Evolutionary conservation across 2,888 invertebrate genomes (phyloP).

Genomic region (Barypeithes pellucidus): DNA sequence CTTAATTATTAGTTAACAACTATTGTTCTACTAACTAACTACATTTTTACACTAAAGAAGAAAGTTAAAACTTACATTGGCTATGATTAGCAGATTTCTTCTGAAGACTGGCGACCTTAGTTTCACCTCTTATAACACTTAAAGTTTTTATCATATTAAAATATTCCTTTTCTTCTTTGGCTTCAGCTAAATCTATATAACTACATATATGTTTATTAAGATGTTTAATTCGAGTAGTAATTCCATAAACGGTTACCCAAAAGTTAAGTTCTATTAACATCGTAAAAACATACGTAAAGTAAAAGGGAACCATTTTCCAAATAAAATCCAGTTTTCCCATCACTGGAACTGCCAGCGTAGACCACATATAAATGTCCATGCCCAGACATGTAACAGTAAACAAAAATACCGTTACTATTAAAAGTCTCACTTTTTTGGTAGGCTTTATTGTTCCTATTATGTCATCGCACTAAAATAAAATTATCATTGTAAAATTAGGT

Average conservation of each 20-base stretch:
- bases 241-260: conserved; percentile 35
- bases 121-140: not conserved
- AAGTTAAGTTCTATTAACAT: conserved; percentile 43
- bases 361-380: conserved; percentile 48
- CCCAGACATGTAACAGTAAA: conserved; percentile 45
- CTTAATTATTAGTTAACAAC: no score
- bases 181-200: conserved; percentile 10
- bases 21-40: no score
- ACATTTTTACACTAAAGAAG: no score
- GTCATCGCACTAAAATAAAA: conserved; percentile 36
- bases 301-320: conserved; percentile 45
- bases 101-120: conserved; percentile 12
- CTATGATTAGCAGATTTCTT: not conserved
- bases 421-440: conserved; percentile 11
- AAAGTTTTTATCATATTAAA: not conserved
- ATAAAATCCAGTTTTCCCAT: conserved; percentile 22
- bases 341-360: conserved; percentile 26
- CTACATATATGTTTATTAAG: conserved; percentile 16
- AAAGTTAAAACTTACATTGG: conserved; percentile 33
- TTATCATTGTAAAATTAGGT: no score
- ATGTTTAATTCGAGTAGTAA: conserved; percentile 19
- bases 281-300: conserved; percentile 41
- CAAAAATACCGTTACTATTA: conserved; percentile 12
- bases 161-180: not conserved
- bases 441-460: conserved; percentile 28